Percentiles rank a stretch among this genome's conserved stretches.
phyloP scores from a whole-genome alignment of 2,888 invertebrate species.

The Anagyrus pseudococci region DNA sequence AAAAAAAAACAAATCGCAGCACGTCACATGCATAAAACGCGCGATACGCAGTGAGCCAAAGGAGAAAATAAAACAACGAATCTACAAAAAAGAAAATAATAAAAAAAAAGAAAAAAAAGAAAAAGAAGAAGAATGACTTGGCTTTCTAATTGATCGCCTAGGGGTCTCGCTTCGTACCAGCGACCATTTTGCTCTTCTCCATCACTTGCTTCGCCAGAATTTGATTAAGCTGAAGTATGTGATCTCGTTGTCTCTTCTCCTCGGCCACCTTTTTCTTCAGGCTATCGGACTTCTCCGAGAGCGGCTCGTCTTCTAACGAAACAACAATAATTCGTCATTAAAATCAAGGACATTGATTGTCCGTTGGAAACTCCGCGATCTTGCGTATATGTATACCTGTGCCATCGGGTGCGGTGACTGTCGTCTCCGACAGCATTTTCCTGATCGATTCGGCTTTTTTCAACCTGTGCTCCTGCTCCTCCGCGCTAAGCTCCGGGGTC shows the following conservation, averaged over 20 bases:
- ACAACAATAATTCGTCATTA: neutral
- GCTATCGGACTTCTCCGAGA: slow-evolving; percentile 57
- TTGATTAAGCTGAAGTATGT: slow-evolving; percentile 88
- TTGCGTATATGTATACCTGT: slow-evolving; percentile 43
- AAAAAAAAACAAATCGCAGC: too few species aligned
- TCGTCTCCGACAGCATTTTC: slow-evolving; percentile 84
- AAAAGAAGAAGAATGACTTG: neutral
- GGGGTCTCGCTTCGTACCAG: slow-evolving; percentile 80
- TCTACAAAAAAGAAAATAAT: too few species aligned
- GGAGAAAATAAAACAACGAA: slow-evolving; percentile 39
- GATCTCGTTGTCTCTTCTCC: slow-evolving; percentile 87
- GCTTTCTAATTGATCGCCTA: neutral
- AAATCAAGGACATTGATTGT: too few species aligned
- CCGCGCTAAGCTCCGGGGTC: slow-evolving; percentile 83
- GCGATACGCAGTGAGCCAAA: too few species aligned
- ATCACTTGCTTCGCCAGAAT: slow-evolving; percentile 92
- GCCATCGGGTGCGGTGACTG: slow-evolving; percentile 61
- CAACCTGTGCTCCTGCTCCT: slow-evolving; percentile 81
- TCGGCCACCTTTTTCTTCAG: slow-evolving; percentile 78
- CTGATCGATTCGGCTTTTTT: slow-evolving; percentile 91
- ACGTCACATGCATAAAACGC: slow-evolving; percentile 37
- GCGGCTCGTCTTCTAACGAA: slow-evolving; percentile 48
- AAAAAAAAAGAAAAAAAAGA: neutral
- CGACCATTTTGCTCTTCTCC: slow-evolving; percentile 94
- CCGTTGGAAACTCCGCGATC: neutral